A percentile compares a stretch with the other conserved stretches of the same genome.
phyloP scores from a whole-genome alignment of 1,140 invertebrate species.

The Neotoxoptera formosana region DNA sequence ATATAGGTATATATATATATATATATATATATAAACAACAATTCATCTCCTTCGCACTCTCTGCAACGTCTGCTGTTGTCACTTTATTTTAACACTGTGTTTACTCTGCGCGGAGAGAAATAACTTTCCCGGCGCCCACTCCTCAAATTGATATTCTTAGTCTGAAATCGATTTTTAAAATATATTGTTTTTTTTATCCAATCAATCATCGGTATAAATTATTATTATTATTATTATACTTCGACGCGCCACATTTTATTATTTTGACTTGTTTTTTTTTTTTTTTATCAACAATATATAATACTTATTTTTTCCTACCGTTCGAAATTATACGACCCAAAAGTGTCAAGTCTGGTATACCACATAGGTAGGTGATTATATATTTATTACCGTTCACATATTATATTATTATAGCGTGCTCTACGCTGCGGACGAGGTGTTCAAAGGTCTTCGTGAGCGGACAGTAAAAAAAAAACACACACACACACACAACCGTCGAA shows the following conservation, averaged over 20 bases:
- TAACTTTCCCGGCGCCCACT: neutral
- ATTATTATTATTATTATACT: neutral
- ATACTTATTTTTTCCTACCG: neutral
- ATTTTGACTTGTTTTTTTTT: neutral
- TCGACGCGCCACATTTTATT: neutral
- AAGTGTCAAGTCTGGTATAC: neutral
- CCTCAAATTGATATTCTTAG: neutral
- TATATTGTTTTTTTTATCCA: neutral
- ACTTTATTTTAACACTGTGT: conserved; percentile 15
- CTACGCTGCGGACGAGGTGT: neutral
- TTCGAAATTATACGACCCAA: neutral
- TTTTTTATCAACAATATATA: neutral
- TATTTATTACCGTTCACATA: neutral
- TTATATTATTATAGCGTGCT: neutral
- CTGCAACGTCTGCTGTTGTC: conserved; percentile 24
- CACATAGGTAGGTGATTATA: neutral
- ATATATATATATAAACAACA: too few species aligned
- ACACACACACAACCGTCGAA: accelerated
- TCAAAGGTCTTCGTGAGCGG: neutral
- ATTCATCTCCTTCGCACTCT: conserved; percentile 12
- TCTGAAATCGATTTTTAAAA: neutral
- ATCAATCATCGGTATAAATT: neutral
- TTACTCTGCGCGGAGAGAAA: neutral
- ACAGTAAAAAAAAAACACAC: too few species aligned
- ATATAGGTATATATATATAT: too few species aligned